Evolutionary conservation across 2,888 invertebrate genomes (phyloP), one percentile per base, ranked within the genome.

Genomic region (Cantharis flavilabris): DNA sequence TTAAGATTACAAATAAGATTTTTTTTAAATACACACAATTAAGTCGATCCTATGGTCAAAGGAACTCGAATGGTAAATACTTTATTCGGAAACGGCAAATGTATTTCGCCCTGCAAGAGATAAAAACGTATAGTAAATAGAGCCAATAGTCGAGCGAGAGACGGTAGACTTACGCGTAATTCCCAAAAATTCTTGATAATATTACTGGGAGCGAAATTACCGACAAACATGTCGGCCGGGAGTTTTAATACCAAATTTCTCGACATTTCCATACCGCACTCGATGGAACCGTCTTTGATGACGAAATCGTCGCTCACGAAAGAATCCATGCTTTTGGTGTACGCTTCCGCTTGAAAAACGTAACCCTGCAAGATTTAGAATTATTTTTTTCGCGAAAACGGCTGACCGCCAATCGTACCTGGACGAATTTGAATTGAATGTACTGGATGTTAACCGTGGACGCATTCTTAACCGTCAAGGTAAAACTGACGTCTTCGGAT

Each of bases 171-270:
- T 67, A 78, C 77, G 67, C 77, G 20, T 63, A 78, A 62, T 26
- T 78, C 77, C 75, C 75, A 78, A 73, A 78, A 78, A 10, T 62
- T 30, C 62, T 78, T 78, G 20, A 78, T 75, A n/a, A 78, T 64
- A 9, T 49, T 75, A 26, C 71, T 75, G 23, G 49, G 65, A 5
- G 62, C 23, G 16, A 69, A 75, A 16, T 65, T 73, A 26, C 77
- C 77, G 9, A 73, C 20, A 33, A 70, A 72, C 69, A 78, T 65
- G 14, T 69, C 69, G 11, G 64, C 26, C 14, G 77, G 77, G 18
- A 78, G 70, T n/a, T 33, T 69, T 20, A 78, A 20, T 7, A 64
- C 75, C 26, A 78, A 70, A 33, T 75, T 72, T 73, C 77, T 75
- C 9, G 70, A 14, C 28, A 63, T 75, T 33, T 78, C 75, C 9